Percentiles rank a stretch among this genome's conserved stretches.
These are phyloP conservation scores for Sminthurinus aureus DNA, from an alignment of 2,888 invertebrate genomes.

Conservation along the genomic window DNA sequence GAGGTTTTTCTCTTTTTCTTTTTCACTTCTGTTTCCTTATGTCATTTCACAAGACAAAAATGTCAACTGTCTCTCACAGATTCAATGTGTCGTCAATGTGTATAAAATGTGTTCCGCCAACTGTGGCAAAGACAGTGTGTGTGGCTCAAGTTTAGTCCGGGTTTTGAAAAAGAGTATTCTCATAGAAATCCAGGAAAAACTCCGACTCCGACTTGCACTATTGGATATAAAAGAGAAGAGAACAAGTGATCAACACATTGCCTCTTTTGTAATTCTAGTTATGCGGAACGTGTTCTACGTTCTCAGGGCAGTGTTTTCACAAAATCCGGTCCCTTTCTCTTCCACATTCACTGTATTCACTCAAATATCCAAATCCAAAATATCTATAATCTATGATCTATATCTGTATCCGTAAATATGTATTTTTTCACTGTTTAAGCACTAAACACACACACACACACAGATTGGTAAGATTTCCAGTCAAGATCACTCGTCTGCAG, in stretches of 20 bases:
- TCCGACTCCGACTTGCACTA: no score
- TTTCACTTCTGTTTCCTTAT: not conserved
- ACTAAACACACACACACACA: not conserved
- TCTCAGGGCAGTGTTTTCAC: not conserved
- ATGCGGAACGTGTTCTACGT: conserved; percentile 39
- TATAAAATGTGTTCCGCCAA: not conserved
- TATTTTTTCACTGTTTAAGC: not conserved
- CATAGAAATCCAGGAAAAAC: conserved; percentile 6
- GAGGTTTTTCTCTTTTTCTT: not conserved
- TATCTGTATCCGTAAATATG: not conserved
- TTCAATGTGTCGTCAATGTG: not conserved
- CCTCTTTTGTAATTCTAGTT: conserved; percentile 40
- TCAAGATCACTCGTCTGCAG: no score
- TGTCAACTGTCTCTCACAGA: not conserved
- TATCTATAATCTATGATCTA: not conserved
- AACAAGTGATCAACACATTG: conserved; percentile 44
- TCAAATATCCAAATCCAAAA: not conserved
- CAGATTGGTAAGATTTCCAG: not conserved
- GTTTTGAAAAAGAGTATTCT: conserved; percentile 8
- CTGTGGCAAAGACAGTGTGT: not conserved
- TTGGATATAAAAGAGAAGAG: not conserved
- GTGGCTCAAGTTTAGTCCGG: not conserved
- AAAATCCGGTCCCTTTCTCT: conserved; percentile 24
- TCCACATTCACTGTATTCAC: not conserved
- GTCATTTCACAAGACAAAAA: conserved; percentile 1